Percentiles rank a stretch among this genome's conserved stretches.
Conservation (phyloP, 2,888 invertebrate species). For the Stenurella melanura region DNA sequence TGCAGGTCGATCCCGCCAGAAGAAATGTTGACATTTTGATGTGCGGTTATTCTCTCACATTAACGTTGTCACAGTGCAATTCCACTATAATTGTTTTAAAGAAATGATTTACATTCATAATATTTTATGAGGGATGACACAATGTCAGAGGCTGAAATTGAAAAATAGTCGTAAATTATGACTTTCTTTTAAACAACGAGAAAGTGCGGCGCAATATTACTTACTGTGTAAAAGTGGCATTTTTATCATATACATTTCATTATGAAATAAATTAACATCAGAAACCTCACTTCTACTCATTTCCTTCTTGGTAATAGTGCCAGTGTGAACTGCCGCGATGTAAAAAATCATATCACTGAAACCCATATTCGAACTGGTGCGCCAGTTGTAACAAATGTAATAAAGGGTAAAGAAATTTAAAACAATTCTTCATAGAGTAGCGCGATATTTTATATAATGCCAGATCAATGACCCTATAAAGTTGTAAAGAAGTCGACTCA, state of each 20-base stretch:
- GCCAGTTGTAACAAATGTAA: no score
- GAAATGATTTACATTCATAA: conserved; percentile 53
- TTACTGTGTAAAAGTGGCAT: background rate
- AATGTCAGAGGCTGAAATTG: conserved; percentile 47
- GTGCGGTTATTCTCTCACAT: conserved; percentile 45
- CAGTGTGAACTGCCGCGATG: no score
- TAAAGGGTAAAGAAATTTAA: no score
- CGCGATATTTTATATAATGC: no score
- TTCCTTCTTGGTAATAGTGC: no score
- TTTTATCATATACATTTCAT: background rate
- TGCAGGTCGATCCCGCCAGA: conserved; percentile 33
- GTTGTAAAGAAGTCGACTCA: no score
- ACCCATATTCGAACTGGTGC: no score
- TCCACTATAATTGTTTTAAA: conserved; percentile 54
- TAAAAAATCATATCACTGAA: no score
- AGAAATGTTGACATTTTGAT: conserved; percentile 50
- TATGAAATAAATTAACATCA: background rate
- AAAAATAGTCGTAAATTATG: conserved; percentile 48
- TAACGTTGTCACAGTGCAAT: conserved; percentile 43
- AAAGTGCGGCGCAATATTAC: conserved; percentile 42
- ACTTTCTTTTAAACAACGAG: conserved; percentile 42
- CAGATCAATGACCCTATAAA: no score
- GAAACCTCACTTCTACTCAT: background rate
- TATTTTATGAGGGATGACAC: conserved; percentile 49
- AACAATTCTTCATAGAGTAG: no score